Base-by-base conservation (phyloP, 2,888 invertebrate species). In the Drosophila gaucha region DNA sequence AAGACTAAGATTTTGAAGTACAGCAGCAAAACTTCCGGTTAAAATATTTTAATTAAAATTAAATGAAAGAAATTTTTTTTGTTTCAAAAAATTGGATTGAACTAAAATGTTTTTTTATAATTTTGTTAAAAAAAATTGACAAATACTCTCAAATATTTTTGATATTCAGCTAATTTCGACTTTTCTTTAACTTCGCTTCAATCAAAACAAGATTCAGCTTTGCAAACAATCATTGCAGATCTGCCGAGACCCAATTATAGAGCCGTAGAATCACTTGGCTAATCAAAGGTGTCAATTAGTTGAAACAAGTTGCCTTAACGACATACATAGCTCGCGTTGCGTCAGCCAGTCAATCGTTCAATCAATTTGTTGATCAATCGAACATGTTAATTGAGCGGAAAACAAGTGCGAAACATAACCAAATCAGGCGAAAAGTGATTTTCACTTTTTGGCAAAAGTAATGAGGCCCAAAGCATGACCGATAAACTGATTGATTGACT, bases 281-380 rank as follows among this genome's bases (percentile, higher is more conserved):
- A 14, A 20, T 20, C 41, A 26, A 39, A 35, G 33, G 54, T 63
- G 50, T 36, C 50, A 63, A 63, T 50, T 64, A 51, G 20, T 18
- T 12, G n/a, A 12, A 38, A 26, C 52, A 28, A 43, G 30, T 26
- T 63, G 49, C 47, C 18, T n/a, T 39, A 46, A 26, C 16, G 24
- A 8, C 18, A 24, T 6, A 14, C 22, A 28, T 20, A 16, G 47
- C 28, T 28, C 36, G 22, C 50, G 8, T 24, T 20, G 10, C 22
- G 20, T 56, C 55, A 38, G 36, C 49, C 30, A 16, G 14, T 28
- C 36, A 26, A 35, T 49, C n/a, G 28, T 9, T 22, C 20, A 22
- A 31, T 35, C 55, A 49, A 41, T 41, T 33, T 49, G 35, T 44
- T 10, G 41, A 18, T 14, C 24, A 24, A 24, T 43, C n/a, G 35